Evolutionary conservation across 2,797 vertebrate genomes (phyloP).

Genomic region (Cynopterus sphinx): DNA sequence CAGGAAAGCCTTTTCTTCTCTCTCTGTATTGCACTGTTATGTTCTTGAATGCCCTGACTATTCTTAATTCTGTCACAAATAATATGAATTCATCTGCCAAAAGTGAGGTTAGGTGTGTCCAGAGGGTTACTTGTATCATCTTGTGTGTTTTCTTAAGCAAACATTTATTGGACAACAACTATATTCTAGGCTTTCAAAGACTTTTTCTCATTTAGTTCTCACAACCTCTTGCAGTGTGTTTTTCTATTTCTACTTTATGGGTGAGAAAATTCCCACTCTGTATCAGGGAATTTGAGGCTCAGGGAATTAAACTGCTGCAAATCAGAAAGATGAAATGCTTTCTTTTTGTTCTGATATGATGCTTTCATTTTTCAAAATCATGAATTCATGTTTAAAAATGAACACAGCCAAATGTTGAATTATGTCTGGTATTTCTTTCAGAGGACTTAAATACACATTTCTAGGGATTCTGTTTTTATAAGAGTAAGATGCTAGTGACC

Average conservation of each 20-base stretch:
- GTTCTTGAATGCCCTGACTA: not conserved
- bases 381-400: conserved; percentile 52
- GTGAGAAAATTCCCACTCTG: not conserved
- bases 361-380: conserved; percentile 48
- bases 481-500: conserved; percentile 4
- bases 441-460: conserved; percentile 7
- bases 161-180: not conserved
- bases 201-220: conserved; percentile 1
- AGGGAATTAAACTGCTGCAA: not conserved
- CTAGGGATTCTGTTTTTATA: conserved; percentile 32
- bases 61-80: conserved; percentile 24
- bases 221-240: not conserved
- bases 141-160: conserved; percentile 13
- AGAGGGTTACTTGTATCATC: not conserved
- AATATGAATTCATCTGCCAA: not conserved
- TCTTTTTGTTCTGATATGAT: conserved; percentile 50
- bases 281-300: not conserved
- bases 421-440: conserved; percentile 8
- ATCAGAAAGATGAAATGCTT: not conserved
- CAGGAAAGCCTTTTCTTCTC: conserved; percentile 30
- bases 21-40: not conserved
- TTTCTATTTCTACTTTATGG: not conserved
- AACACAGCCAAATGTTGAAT: conserved; percentile 10
- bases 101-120: not conserved
- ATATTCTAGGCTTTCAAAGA: not conserved